Evolutionary conservation across 2,888 invertebrate genomes (phyloP).

Genomic region (Oxycera nigricornis): DNA sequence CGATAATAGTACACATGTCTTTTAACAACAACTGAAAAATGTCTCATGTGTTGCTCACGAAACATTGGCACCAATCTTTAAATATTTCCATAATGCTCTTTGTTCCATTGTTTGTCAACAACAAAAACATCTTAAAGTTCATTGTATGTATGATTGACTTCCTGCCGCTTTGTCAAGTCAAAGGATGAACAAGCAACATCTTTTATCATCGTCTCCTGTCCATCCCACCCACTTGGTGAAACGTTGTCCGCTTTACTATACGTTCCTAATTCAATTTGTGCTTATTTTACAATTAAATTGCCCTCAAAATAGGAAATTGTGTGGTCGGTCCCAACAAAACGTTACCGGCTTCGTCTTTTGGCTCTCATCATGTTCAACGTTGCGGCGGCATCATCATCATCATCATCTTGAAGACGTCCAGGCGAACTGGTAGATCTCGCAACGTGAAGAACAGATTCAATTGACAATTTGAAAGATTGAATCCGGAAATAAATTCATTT

Average conservation of each 20-base stretch:
- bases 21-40: too few relatives aligned
- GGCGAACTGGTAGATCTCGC: background rate
- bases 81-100: background rate
- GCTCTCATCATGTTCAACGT: background rate
- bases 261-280: slow-evolving; percentile 27
- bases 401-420: background rate
- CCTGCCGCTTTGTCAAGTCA: background rate
- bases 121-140: background rate
- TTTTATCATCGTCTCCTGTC: too few relatives aligned
- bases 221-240: too few relatives aligned
- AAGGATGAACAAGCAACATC: too few relatives aligned
- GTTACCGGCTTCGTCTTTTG: background rate
- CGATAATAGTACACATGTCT: too few relatives aligned
- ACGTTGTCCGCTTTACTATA: background rate
- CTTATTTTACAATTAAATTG: slow-evolving; percentile 30
- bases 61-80: too few relatives aligned
- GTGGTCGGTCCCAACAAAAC: background rate
- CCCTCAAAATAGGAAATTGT: background rate
- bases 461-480: slow-evolving; percentile 19
- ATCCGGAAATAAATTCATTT: slow-evolving; percentile 9
- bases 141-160: too few relatives aligned
- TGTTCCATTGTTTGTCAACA: background rate
- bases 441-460: background rate
- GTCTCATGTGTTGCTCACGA: too few relatives aligned
- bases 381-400: background rate